These are phyloP conservation scores for Myotis yumanensis DNA, from an alignment of 2,113 vertebrate species.

Conservation along the genomic window DNA sequence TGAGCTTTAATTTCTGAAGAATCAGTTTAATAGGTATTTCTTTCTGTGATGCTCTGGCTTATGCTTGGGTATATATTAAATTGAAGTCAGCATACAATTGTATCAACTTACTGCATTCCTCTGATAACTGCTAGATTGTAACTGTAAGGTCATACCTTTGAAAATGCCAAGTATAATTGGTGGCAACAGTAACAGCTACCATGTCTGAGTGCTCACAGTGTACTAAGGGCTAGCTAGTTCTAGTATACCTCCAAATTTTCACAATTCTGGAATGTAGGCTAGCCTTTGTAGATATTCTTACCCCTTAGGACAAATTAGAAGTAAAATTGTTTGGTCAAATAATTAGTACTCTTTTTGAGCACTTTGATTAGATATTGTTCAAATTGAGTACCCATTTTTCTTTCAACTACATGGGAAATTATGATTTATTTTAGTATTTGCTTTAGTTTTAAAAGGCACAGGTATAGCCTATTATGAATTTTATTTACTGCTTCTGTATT, in stretches of 20 bases:
- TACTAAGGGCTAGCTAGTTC: too few species aligned
- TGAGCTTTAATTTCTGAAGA: neutral
- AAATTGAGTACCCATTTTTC: neutral
- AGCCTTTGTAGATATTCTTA: neutral
- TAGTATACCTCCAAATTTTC: neutral
- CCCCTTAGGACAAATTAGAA: neutral
- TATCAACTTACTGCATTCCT: neutral
- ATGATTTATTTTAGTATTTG: constrained; percentile 33
- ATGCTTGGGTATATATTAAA: neutral
- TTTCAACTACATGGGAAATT: neutral
- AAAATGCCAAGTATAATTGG: neutral
- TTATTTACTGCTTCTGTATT: neutral
- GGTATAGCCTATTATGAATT: neutral
- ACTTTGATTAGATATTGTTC: neutral
- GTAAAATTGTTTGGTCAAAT: neutral
- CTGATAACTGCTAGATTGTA: neutral
- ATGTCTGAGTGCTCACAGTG: neutral
- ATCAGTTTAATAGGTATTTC: neutral
- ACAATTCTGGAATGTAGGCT: neutral
- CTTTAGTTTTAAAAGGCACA: constrained; percentile 43
- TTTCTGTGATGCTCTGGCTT: neutral
- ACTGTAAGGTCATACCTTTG: neutral
- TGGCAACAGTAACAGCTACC: neutral
- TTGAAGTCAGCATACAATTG: neutral
- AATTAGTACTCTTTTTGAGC: neutral